Evolutionary conservation across 35 echinoderm and acorn worm species (phyloP), one percentile per base, ranked within the genome.

Genomic region (Hemicentrotus pulcherrimus): DNA sequence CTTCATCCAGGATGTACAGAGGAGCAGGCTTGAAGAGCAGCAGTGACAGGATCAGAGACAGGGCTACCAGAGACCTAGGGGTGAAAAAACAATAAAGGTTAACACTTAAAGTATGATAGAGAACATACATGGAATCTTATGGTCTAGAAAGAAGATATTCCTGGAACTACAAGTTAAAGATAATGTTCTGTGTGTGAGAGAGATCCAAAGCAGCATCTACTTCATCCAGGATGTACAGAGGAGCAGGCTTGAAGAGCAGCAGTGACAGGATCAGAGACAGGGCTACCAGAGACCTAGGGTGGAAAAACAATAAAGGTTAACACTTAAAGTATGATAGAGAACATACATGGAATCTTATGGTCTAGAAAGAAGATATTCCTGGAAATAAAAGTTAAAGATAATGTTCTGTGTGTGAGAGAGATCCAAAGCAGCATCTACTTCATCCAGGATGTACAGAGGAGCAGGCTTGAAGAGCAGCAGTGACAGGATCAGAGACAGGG

Each of bases 391-490:
- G n/a, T n/a, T n/a, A 99, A 94, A 71, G 98, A 97, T 0, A 86
- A 99, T 99, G 91, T 99, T 99, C 58, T 99, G 98, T n/a, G 98
- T 99, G 59, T 99, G 98, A 45, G 98, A 99, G 50, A 98, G 95
- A 95, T 99, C 98, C 95, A 99, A 78, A 31, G 98, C 97, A 15
- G 98, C 98, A 87, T 99, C 98, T 28, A 99, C 98, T 46, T 99
- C 98, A 96, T 99, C 98, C 61, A 99, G 87, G 94, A 99, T 99
- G 95, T 99, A 99, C 30, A 99, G 95, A 61, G 98, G 98, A 2
- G 98, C 98, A 32, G 98, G 98, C 65, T 99, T 99, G 96, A 99
- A 99, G 55, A 99, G 96, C 85, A 99, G 95, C n/a, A 99, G 96
- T 0, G 98, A 99, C 24, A 99, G 94, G 95, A 99, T 99, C 24